These are phyloP conservation scores for Sinotaia quadrata DNA, from an alignment of 2,888 invertebrate genomes.

Conservation along the genomic window DNA sequence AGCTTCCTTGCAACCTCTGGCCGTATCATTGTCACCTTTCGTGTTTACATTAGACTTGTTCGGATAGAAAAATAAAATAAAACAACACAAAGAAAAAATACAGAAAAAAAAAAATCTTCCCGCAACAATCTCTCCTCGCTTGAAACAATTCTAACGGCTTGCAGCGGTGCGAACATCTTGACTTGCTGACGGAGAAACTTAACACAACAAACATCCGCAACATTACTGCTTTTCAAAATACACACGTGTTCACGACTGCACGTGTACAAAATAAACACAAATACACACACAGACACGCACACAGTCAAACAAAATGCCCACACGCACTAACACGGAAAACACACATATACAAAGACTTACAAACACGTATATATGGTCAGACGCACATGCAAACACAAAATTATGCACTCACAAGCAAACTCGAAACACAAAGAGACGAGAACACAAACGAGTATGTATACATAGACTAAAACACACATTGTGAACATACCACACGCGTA, in stretches of 20 bases:
- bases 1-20: background rate
- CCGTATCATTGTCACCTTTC: background rate
- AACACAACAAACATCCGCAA: slow-evolving; percentile 16
- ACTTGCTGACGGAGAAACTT: background rate
- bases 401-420: slow-evolving; percentile 1
- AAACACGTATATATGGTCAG: background rate
- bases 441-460: too few species aligned
- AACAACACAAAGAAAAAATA: too few species aligned
- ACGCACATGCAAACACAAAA: slow-evolving; percentile 16
- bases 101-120: background rate
- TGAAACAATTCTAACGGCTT: slow-evolving; percentile 20
- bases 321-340: slow-evolving; percentile 15
- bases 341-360: slow-evolving; percentile 13
- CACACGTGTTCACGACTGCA: slow-evolving; percentile 6
- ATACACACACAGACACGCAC: slow-evolving; percentile 19
- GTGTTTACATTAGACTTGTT: slow-evolving; percentile 1
- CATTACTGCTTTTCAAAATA: background rate
- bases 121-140: background rate
- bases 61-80: background rate
- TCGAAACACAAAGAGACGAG: too few species aligned
- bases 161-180: background rate
- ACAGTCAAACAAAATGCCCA: background rate
- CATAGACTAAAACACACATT: too few species aligned
- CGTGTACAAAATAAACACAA: slow-evolving; percentile 14
- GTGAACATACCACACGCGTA: too few species aligned